Conservation (phyloP, 2,113 vertebrate genomes). For the Lutjanus erythropterus region DNA sequence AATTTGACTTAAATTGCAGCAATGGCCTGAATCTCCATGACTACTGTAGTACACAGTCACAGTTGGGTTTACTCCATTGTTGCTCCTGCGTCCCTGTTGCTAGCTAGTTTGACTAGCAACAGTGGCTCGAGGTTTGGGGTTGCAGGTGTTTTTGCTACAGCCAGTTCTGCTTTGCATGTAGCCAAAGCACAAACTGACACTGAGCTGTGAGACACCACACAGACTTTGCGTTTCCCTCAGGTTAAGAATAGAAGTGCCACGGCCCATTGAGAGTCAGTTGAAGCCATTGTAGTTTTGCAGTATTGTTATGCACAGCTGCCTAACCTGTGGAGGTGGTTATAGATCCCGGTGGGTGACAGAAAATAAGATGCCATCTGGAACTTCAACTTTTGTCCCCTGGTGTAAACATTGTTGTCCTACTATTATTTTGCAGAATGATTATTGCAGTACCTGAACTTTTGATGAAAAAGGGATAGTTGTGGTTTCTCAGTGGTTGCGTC, state of each 20-base stretch:
- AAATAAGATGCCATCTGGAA: not conserved
- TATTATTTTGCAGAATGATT: slow-evolving; percentile 13
- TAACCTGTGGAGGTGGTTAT: not conserved
- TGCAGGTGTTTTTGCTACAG: slow-evolving; percentile 67
- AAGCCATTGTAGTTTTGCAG: slow-evolving; percentile 1
- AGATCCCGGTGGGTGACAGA: not conserved
- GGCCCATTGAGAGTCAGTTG: slow-evolving; percentile 32
- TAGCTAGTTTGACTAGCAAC: slow-evolving; percentile 1
- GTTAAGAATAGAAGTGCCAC: slow-evolving; percentile 4
- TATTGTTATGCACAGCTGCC: slow-evolving; percentile 9
- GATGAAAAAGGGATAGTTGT: slow-evolving; percentile 1
- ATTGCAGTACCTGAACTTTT: not conserved
- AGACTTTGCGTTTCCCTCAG: slow-evolving; percentile 24
- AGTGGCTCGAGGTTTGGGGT: slow-evolving; percentile 20
- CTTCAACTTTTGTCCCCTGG: not conserved
- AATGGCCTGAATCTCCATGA: not conserved
- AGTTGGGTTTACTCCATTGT: not conserved
- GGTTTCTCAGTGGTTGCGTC: not conserved
- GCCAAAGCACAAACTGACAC: slow-evolving; percentile 70
- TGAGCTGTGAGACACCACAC: slow-evolving; percentile 12
- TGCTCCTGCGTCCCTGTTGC: slow-evolving; percentile 2
- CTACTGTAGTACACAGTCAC: not conserved
- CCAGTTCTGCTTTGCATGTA: slow-evolving; percentile 73
- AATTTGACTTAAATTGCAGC: slow-evolving; percentile 1
- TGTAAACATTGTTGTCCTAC: not conserved